Percentiles rank a stretch among this genome's conserved stretches.
Evolutionary conservation across 2,888 invertebrate genomes (phyloP).

Genomic region (Punctoribates punctum): DNA sequence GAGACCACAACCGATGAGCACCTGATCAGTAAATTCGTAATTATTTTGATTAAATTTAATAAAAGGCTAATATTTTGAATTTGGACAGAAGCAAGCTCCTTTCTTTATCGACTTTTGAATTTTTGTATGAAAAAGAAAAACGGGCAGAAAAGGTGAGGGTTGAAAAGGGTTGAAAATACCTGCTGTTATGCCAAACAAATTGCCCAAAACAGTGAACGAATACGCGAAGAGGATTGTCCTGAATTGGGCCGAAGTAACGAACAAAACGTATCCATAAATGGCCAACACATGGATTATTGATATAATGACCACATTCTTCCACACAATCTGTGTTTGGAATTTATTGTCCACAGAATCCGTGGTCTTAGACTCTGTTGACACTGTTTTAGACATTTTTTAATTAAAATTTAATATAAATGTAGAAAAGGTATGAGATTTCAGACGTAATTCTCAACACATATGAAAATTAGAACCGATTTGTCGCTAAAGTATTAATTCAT

Average conservation of each 20-base stretch:
- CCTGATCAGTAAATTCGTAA: conserved; percentile 56
- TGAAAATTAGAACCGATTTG: too few species aligned
- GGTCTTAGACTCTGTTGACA: too few species aligned
- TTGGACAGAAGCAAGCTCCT: too few species aligned
- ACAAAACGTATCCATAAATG: conserved; percentile 45
- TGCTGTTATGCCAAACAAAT: conserved; percentile 71
- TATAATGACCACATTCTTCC: conserved; percentile 47
- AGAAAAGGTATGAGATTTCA: too few species aligned
- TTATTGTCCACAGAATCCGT: not conserved
- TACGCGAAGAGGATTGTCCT: conserved; percentile 45
- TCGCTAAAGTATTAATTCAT: too few species aligned
- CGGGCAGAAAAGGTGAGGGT: too few species aligned
- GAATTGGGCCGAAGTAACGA: conserved; percentile 45
- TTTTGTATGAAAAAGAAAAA: too few species aligned
- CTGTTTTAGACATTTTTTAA: too few species aligned
- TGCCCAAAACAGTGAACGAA: conserved; percentile 25
- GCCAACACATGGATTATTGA: conserved; percentile 45
- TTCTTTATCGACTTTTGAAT: too few species aligned
- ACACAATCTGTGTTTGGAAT: conserved; percentile 44
- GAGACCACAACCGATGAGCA: conserved; percentile 90
- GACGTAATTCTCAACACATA: too few species aligned
- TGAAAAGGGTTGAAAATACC: not conserved
- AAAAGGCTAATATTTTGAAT: too few species aligned
- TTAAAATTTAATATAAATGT: too few species aligned
- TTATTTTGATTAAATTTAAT: not conserved